These are phyloP conservation scores for Drosophila arawakana DNA, from an alignment of 1,140 invertebrate species.

Conservation along the genomic window DNA sequence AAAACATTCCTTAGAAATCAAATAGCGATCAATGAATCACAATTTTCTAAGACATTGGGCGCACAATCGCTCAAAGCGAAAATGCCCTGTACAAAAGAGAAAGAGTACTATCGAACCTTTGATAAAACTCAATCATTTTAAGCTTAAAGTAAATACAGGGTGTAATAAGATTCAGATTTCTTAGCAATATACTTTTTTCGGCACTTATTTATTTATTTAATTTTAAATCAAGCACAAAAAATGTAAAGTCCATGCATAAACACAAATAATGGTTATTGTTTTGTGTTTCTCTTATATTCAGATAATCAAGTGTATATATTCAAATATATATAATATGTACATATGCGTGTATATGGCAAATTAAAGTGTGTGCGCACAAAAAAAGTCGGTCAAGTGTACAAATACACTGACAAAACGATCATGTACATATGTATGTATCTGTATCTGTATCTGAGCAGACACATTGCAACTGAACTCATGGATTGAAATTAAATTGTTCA, in stretches of 20 bases:
- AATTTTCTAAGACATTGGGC: too few relatives aligned
- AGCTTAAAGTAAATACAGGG: not conserved
- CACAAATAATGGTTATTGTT: constrained; percentile 52
- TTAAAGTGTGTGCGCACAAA: constrained; percentile 27
- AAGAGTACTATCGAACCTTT: too few relatives aligned
- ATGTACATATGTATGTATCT: constrained; percentile 44
- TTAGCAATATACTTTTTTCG: not conserved
- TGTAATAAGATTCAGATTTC: not conserved
- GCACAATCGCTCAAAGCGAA: too few relatives aligned
- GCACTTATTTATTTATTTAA: not conserved
- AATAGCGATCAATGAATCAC: too few relatives aligned
- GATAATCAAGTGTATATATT: constrained; percentile 22
- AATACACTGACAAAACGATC: constrained; percentile 6
- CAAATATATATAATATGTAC: not conserved
- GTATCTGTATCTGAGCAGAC: constrained; percentile 37
- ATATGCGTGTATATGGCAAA: constrained; percentile 44
- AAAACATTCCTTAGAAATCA: too few relatives aligned
- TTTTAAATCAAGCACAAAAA: constrained; percentile 14
- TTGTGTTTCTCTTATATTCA: constrained; percentile 9
- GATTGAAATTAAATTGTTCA: constrained; percentile 71
- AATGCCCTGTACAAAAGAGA: too few relatives aligned
- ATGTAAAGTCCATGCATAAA: constrained; percentile 62
- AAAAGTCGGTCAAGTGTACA: constrained; percentile 67
- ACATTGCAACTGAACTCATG: constrained; percentile 26
- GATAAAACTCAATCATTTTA: too few relatives aligned